Conservation (phyloP, 92 coral and sea anemone genomes). For the Phenganax subtilis region DNA sequence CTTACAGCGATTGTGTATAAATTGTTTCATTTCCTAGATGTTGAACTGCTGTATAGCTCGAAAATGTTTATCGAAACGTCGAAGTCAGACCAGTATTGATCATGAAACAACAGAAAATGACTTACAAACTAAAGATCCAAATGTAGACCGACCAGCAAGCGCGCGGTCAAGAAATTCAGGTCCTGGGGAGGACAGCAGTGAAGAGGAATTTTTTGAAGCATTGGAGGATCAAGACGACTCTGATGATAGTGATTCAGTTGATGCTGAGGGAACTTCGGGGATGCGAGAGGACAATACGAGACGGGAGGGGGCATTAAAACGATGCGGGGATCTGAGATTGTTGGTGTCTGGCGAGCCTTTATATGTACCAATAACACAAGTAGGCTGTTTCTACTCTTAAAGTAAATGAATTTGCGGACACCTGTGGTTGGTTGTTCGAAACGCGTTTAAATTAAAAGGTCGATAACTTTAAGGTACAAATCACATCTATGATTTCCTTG, state of each 20-base stretch:
- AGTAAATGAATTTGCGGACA: too few relatives aligned
- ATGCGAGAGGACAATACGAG: background rate
- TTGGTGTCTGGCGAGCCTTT: conserved; percentile 73
- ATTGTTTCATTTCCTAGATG: conserved; percentile 57
- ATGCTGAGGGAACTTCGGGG: conserved; percentile 16
- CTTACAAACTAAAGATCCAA: conserved; percentile 5
- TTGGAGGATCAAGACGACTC: conserved; percentile 68
- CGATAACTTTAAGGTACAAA: too few relatives aligned
- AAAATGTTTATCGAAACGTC: conserved; percentile 58
- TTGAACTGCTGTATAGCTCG: conserved; percentile 93
- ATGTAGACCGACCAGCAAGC: conserved; percentile 23
- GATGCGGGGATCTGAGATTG: conserved; percentile 72
- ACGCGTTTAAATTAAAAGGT: too few relatives aligned
- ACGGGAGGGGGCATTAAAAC: conserved; percentile 75
- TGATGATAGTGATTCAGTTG: conserved; percentile 37
- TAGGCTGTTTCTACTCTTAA: conserved; percentile 16
- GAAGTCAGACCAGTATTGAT: conserved; percentile 33
- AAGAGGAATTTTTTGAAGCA: conserved; percentile 93
- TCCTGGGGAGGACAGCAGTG: conserved; percentile 53
- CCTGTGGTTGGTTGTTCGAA: too few relatives aligned
- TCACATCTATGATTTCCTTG: too few relatives aligned
- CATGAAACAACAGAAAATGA: conserved; percentile 10
- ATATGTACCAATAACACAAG: conserved; percentile 89
- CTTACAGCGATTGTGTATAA: background rate
- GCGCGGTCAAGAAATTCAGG: background rate